Base-by-base conservation (phyloP, 2,888 invertebrate species). In the Lacanobia oleracea region DNA sequence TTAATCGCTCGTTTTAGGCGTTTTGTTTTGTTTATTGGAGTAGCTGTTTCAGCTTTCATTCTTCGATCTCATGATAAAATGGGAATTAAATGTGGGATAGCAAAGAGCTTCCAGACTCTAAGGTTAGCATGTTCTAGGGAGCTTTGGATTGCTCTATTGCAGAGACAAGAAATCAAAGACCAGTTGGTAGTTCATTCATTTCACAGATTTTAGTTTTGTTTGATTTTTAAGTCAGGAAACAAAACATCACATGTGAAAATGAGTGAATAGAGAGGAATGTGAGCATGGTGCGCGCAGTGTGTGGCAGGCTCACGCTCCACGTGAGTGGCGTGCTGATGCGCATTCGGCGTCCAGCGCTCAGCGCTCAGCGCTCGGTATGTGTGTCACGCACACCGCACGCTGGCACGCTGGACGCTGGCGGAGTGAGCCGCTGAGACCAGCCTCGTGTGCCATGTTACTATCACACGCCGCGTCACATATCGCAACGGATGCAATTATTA, bases 311-410 rank as follows among this genome's bases (percentile, higher is more conserved):
- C 51, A 56, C 57, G 50, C 43, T 16, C 64, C 69, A 77, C 84
- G 81, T 86, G 84, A 83, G 72, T 56, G 33, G 86, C 53, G 56
- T 85, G 65, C 63, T 67, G 75, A 83, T 77, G 72, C 23, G 73
- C n/a, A n/a, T n/a, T n/a, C n/a, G n/a, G n/a, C n/a, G n/a, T n/a
- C n/a, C n/a, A n/a, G n/a, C n/a, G n/a, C n/a, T n/a, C n/a, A n/a
- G n/a, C 27, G 27, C 27, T 27, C 27, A 27, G 27, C 50, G 68
- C 81, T 84, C 82, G 71, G 84, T 86, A 84, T 81, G 86, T 68
- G 64, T n/a, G 63, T 61, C 87, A 85, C 85, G 85, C 72, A 51
- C 73, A 18, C 37, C 45, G 59, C 67, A 60, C 40, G 67, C 50
- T 57, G 59, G 75, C 43, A 12, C 43, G 43, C 43, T 43, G 43